Evolutionary conservation across 53 echinoderm and acorn worm genomes (phyloP), one percentile per base, ranked within the genome.

Genomic region (Arbacia lixula): DNA sequence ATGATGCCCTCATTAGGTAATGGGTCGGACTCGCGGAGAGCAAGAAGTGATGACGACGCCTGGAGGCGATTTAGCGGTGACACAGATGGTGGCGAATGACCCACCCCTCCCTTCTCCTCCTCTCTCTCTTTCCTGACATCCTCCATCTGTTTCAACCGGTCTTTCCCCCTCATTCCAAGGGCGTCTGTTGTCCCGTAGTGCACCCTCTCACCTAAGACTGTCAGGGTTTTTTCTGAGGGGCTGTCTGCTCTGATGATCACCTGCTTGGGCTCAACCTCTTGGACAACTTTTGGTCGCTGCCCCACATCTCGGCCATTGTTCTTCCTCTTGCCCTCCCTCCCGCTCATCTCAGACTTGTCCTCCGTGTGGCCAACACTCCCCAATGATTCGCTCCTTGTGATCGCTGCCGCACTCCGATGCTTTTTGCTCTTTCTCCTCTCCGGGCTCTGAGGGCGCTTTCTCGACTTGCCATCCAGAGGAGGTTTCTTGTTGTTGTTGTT

Each of bases 1-100:
- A 87, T 79, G 51, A 76, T 84, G 35, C 73, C 83, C 11, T 86
- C 83, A n/a, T n/a, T n/a, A n/a, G n/a, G n/a, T n/a, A n/a, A n/a
- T n/a, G n/a, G n/a, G 6, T 17, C 37, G 12, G 3, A 19, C 14
- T 72, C 72, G 39, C 79, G 58, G 1, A 57, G 58, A 37, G 79
- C 50, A 9, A 56, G 36, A 35, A 64, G 30, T 6, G 86, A 74
- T 4, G 64, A 86, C 49, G 86, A 68, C 1, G 71, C 76, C 12
- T 86, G 79, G 29, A 78, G 28, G 41, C 37, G 58, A 43, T 60
- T 78, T 5, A 38, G 58, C 5, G 79, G 79, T 26, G 79, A 78
- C 32, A 60, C 39, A 11, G 75, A 8, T 25, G 79, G 24, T 14
- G 60, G 38, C 17, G 60, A 38, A n/a, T 60, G 36, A 37, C 27